Evolutionary conservation across 2,113 vertebrate genomes (phyloP).

Genomic region (Ancistrus triradiatus): DNA sequence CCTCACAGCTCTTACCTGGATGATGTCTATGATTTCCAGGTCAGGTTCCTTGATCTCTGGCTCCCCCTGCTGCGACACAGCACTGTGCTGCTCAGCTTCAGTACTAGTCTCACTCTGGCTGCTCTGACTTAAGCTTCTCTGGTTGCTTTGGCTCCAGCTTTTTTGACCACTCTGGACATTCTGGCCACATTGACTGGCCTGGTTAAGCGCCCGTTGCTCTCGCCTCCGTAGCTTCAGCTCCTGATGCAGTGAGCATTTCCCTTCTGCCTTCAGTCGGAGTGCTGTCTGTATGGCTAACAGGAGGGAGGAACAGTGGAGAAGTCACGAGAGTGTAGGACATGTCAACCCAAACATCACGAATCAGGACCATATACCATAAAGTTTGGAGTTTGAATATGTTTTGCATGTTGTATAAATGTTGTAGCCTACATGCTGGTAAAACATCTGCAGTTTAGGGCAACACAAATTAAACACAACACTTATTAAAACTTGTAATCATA

Average conservation of each 20-base stretch:
- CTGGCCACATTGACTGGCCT: constrained; percentile 50
- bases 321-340: no score
- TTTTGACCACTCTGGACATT: neutral
- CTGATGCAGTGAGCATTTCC: constrained; percentile 62
- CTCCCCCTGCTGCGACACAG: constrained; percentile 51
- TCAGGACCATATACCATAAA: no score
- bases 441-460: no score
- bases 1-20: constrained; percentile 55
- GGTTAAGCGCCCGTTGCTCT: constrained; percentile 57
- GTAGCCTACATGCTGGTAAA: no score
- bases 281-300: constrained; percentile 64
- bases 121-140: constrained; percentile 55
- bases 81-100: constrained; percentile 49
- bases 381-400: no score
- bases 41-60: constrained; percentile 61
- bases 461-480: no score
- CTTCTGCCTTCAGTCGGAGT: constrained; percentile 59
- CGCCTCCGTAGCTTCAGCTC: constrained; percentile 66
- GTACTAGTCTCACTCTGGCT: constrained; percentile 46
- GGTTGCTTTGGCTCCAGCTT: constrained; percentile 37
- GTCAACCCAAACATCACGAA: no score
- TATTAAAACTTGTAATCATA: no score
- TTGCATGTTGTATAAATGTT: no score
- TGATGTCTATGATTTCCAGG: constrained; percentile 66
- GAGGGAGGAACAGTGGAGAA: neutral